Evolutionary conservation across 2,797 vertebrate species (phyloP).

Genomic region (Remorina albescens): DNA sequence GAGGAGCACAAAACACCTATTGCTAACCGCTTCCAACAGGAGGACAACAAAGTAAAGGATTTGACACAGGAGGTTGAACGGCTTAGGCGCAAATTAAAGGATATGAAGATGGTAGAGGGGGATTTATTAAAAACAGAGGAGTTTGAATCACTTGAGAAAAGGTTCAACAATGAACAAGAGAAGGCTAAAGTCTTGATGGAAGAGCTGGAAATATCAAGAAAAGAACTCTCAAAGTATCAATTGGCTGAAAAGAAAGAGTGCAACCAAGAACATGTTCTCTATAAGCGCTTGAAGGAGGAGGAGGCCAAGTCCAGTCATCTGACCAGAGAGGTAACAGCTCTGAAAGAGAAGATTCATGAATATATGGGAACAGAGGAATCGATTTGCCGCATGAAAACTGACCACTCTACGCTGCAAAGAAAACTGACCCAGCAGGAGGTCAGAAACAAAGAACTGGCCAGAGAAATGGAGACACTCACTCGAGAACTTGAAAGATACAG

Average conservation of each 20-base stretch:
- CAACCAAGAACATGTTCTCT: slow-evolving; percentile 91
- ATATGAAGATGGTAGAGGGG: slow-evolving; percentile 93
- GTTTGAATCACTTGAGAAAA: slow-evolving; percentile 91
- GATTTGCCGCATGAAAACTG: slow-evolving; percentile 91
- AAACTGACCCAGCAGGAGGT: slow-evolving; percentile 95
- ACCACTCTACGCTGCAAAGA: slow-evolving; percentile 91
- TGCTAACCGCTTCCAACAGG: slow-evolving; percentile 88
- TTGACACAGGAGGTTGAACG: slow-evolving; percentile 95
- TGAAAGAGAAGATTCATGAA: slow-evolving; percentile 97
- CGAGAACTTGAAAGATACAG: slow-evolving; percentile 93
- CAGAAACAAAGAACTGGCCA: slow-evolving; percentile 92
- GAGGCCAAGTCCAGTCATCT: slow-evolving; percentile 93
- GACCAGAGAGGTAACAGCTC: slow-evolving; percentile 90
- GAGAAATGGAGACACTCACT: slow-evolving; percentile 94
- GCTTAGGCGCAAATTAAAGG: slow-evolving; percentile 91
- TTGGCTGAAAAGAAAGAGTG: slow-evolving; percentile 93
- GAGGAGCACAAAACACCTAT: slow-evolving; percentile 88
- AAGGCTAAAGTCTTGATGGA: slow-evolving; percentile 89
- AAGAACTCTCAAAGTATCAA: slow-evolving; percentile 92
- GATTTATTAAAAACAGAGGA: slow-evolving; percentile 93
- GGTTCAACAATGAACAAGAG: slow-evolving; percentile 88
- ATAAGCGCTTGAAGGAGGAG: slow-evolving; percentile 94
- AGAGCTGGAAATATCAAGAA: slow-evolving; percentile 91
- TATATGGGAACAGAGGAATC: slow-evolving; percentile 94
- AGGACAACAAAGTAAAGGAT: slow-evolving; percentile 97